Evolutionary conservation across 2,888 invertebrate species (phyloP), one percentile per base, ranked within the genome.

Genomic region (Lithophane ornitopus): DNA sequence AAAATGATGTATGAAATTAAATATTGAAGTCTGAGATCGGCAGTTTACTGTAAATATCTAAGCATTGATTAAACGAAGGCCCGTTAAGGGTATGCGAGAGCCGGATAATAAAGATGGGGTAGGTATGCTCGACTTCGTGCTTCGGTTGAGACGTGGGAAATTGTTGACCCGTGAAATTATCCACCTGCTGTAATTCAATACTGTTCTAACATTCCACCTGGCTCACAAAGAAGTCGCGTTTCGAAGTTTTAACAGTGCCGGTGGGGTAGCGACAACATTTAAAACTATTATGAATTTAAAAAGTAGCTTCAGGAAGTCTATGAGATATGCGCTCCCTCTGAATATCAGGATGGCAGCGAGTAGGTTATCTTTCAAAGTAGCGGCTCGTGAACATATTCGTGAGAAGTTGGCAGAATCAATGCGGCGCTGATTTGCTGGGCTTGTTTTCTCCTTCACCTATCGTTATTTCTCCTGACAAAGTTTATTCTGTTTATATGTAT

Each of bases 131-230:
- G 34, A 65, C 49, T 58, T 83, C 49, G 26, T 39, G n/a, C 39
- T 58, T 67, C 39, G 63, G 49, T 59, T 63, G 68, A 78, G 70
- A 81, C 67, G 72, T 74, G 67, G 79, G 49, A 54, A 84, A 74
- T 81, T 77, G 79, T 80, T 88, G 84, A 89, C 73, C 89, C 90
- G 82, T 89, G 90, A 90, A 90, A 91, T 90, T 85, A 86, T 44
- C 76, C 82, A 84, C 85, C 88, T 87, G 88, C 59, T 70, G 34
- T 58, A 49, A 70, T 59, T 73, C 59, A 73, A 73, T 70, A 81
- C 65, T 81, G 61, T 61, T 81, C 52, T 49, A 69, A 61, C 39
- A 70, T 61, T 49, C 46, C 52, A 70, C 58, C 58, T 74, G 54
- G 1, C 62, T 54, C 22, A 59, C 39, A 65, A 28, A 78, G 46